Percentiles rank a stretch among this genome's conserved stretches.
These are phyloP conservation scores for Biston betularia DNA, from an alignment of 2,888 invertebrate species.

Conservation along the genomic window DNA sequence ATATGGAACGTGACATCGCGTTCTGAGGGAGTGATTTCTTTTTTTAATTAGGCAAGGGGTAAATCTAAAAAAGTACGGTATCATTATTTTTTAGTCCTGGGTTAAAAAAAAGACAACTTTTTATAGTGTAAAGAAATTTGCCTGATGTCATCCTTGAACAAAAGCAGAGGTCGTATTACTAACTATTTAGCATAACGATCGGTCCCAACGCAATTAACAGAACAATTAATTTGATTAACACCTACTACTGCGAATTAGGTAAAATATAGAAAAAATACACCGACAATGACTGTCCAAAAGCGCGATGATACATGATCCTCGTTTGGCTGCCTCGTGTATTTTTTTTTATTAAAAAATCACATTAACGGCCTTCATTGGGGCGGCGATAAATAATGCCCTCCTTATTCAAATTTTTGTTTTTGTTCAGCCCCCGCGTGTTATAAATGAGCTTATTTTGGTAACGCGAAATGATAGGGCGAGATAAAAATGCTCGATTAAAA, in stretches of 20 bases:
- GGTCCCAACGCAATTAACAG: slow-evolving; percentile 37
- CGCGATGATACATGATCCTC: slow-evolving; percentile 85
- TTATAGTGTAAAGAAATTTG: slow-evolving; percentile 4
- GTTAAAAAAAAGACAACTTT: slow-evolving; percentile 1
- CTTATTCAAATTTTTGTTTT: slow-evolving; percentile 86
- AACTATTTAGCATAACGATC: slow-evolving; percentile 50
- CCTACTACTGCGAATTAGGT: slow-evolving; percentile 60
- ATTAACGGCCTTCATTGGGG: slow-evolving; percentile 86
- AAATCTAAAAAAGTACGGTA: slow-evolving; percentile 44
- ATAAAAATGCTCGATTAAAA: slow-evolving; percentile 78
- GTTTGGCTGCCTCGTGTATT: slow-evolving; percentile 80
- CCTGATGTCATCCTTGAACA: slow-evolving; percentile 33
- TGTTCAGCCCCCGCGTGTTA: slow-evolving; percentile 82
- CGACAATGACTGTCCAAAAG: slow-evolving; percentile 85
- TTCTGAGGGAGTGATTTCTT: slow-evolving; percentile 79
- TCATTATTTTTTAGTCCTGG: slow-evolving; percentile 33
- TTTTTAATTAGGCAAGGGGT: slow-evolving; percentile 80
- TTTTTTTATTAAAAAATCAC: slow-evolving; percentile 85
- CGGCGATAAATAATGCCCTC: slow-evolving; percentile 86
- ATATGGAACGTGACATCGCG: slow-evolving; percentile 85
- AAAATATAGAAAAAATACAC: slow-evolving; percentile 63
- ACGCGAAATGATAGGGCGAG: slow-evolving; percentile 80
- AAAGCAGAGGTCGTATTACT: slow-evolving; percentile 27
- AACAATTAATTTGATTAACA: slow-evolving; percentile 78
- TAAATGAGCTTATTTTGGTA: slow-evolving; percentile 86